Percentiles rank a stretch among this genome's conserved stretches.
phyloP scores from a whole-genome alignment of 2,113 vertebrate genomes.

The Xenus cinereus region DNA sequence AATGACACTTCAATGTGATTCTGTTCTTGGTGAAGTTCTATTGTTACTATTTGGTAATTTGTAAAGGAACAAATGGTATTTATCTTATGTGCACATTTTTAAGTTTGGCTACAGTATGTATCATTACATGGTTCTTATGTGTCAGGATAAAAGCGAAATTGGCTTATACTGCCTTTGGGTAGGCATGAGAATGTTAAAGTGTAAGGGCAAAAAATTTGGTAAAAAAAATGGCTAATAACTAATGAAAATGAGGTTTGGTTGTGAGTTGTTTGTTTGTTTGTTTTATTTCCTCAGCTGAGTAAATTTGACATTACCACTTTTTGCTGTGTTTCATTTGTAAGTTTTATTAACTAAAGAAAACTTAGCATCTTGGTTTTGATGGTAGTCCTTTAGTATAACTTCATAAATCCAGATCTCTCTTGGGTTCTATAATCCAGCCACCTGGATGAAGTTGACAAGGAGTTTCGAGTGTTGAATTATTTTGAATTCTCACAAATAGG shows the following conservation, averaged over 20 bases:
- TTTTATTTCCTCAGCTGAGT: background rate
- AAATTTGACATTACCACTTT: background rate
- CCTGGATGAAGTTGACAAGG: background rate
- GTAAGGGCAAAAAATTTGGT: background rate
- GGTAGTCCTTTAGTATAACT: background rate
- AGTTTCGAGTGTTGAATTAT: background rate
- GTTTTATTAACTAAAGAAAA: background rate
- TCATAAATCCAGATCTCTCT: background rate
- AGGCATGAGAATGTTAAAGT: background rate
- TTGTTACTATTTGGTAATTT: background rate
- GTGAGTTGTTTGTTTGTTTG: no score
- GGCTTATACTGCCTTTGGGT: background rate
- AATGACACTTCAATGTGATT: background rate
- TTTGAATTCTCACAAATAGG: background rate
- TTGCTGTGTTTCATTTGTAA: background rate
- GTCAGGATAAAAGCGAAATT: background rate
- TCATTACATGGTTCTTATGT: background rate
- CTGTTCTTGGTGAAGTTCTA: background rate
- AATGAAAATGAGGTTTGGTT: background rate
- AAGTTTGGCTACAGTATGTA: background rate
- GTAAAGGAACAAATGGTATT: background rate
- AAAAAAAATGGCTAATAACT: background rate
- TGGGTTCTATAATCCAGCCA: background rate
- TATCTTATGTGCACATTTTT: background rate
- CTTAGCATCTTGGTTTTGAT: background rate